These are phyloP conservation scores for Mustelus asterias DNA, from an alignment of 2,113 vertebrate genomes.

Conservation along the genomic window DNA sequence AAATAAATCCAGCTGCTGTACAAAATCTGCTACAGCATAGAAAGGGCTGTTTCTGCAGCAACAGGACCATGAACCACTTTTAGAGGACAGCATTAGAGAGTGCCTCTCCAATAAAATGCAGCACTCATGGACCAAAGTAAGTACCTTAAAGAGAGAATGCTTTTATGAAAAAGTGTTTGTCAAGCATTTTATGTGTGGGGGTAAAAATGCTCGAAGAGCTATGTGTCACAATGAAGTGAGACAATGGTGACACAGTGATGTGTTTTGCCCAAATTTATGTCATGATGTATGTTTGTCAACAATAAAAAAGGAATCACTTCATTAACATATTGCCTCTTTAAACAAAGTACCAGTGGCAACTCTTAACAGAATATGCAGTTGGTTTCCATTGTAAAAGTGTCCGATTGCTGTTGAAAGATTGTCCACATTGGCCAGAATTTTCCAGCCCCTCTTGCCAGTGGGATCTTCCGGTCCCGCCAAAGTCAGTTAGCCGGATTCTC, in stretches of 20 bases:
- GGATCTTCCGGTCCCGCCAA: no score
- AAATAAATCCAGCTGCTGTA: background rate
- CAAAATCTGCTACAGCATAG: background rate
- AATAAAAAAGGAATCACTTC: background rate
- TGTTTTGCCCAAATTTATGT: background rate
- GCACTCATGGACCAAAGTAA: constrained; percentile 22
- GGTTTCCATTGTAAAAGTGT: background rate
- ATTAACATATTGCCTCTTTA: background rate
- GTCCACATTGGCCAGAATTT: background rate
- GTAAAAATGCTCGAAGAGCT: background rate
- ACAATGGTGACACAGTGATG: background rate
- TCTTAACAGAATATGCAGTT: background rate
- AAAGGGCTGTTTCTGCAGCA: constrained; percentile 12
- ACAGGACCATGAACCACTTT: background rate
- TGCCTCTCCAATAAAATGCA: constrained; percentile 29
- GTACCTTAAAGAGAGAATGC: constrained; percentile 1
- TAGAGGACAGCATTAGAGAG: constrained; percentile 16
- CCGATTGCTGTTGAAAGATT: background rate
- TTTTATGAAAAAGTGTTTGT: constrained; percentile 27
- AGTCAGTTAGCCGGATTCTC: no score
- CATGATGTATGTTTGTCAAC: background rate
- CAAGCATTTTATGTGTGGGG: constrained; percentile 15
- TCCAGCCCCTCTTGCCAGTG: no score
- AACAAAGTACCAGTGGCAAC: background rate
- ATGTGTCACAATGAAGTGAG: background rate